Evolutionary conservation across 2,888 invertebrate species (phyloP).

Genomic region (Ommatoiulus sabulosus): DNA sequence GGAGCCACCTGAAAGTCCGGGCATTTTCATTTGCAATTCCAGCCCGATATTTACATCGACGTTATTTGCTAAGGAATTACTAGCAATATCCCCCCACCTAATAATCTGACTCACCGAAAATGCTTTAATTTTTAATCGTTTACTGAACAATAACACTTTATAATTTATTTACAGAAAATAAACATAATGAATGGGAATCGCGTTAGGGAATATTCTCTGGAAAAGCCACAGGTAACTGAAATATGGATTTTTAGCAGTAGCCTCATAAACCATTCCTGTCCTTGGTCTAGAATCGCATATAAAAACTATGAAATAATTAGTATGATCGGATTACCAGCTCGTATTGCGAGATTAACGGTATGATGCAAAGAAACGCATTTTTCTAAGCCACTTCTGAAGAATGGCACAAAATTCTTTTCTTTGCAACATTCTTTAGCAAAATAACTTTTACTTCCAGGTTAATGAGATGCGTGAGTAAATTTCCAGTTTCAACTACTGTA

Average conservation of each 20-base stretch:
- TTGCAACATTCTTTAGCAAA: no score
- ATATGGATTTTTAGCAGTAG: neutral
- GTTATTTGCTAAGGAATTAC: neutral
- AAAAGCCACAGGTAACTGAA: neutral
- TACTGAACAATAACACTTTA: neutral
- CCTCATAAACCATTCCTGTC: neutral
- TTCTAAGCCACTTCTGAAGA: no score
- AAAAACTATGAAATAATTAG: no score
- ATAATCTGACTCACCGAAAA: neutral
- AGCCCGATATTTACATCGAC: neutral
- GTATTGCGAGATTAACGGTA: neutral
- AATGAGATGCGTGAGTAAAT: no score
- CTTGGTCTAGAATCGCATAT: neutral
- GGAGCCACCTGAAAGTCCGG: constrained; percentile 17
- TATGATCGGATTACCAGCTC: neutral
- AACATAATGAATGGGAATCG: neutral
- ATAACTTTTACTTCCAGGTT: no score
- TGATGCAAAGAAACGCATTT: no score
- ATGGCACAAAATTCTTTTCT: no score
- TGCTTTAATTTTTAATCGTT: constrained; percentile 1
- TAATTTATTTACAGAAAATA: neutral
- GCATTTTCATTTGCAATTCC: constrained; percentile 33
- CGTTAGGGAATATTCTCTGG: neutral
- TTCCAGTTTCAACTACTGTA: no score
- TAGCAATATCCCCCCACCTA: neutral